A percentile compares a stretch with the other conserved stretches of the same genome.
Evolutionary conservation across 2,797 vertebrate species (phyloP).

Genomic region (Lutra lutra): DNA sequence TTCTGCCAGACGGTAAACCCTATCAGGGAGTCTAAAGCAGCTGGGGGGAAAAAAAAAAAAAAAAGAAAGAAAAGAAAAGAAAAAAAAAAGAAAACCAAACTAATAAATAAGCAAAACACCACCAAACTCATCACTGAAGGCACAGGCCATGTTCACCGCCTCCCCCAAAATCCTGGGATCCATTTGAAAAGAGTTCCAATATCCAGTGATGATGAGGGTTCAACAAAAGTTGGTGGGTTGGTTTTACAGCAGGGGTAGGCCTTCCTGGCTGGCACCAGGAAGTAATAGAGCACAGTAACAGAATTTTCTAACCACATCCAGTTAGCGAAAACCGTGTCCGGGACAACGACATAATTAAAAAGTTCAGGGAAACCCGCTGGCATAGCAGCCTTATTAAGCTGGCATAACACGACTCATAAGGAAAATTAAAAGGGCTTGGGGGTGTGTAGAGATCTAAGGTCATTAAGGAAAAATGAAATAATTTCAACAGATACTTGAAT

Average conservation of each 20-base stretch:
- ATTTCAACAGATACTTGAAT: not conserved
- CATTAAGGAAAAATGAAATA: not conserved
- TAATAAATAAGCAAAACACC: not conserved
- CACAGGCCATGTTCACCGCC: not conserved
- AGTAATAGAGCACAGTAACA: not conserved
- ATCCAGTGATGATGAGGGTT: not conserved
- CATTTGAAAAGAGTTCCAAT: not conserved
- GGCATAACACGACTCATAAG: not conserved
- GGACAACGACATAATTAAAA: constrained; percentile 62
- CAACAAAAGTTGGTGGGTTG: not conserved
- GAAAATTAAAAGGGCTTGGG: constrained; percentile 44
- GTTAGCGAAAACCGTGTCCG: constrained; percentile 22
- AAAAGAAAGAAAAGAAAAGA: not conserved
- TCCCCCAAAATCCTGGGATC: not conserved
- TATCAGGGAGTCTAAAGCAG: not conserved
- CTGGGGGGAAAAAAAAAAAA: no score
- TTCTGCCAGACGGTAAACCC: not conserved
- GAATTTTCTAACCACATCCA: constrained; percentile 31
- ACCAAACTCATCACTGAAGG: not conserved
- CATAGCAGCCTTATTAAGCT: not conserved
- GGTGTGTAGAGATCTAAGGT: not conserved
- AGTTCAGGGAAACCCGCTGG: constrained; percentile 18
- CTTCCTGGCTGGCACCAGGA: not conserved
- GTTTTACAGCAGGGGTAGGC: not conserved
- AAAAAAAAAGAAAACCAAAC: not conserved